Base-by-base conservation (phyloP, 2,797 vertebrate genomes). In the Hirundo rustica region DNA sequence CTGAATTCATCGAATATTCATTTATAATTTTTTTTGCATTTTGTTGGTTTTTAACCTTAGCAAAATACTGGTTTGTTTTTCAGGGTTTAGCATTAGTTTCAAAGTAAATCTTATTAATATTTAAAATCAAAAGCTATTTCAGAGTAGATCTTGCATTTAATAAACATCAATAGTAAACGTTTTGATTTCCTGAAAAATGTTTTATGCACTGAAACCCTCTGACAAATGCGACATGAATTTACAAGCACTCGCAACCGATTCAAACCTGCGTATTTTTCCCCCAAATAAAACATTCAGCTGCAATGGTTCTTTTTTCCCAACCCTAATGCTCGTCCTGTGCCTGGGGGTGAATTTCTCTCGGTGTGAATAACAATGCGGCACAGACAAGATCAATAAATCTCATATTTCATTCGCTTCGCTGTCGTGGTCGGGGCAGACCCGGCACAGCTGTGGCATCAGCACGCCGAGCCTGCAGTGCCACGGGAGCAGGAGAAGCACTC, bases 301-400 rank as follows among this genome's bases (percentile, higher is more conserved):
- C 70, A 53, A 64, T 57, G 64, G 48, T 87, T 70, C 34, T 21
- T 91, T 48, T 89, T 70, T 38, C 92, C 85, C 75, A 38, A 21
- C 57, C 53, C 84, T 25, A 48, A 60, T 20, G 86, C 47, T 73
- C 36, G 81, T 76, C 84, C 91, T 94, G 88, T 11, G 91, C 92
- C 86, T 50, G 6, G 45, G 83, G 86, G 82, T 75, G 81, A 71
- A 54, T 89, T 77, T 57, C 9, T 7, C 71, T 66, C 75, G 1
- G 34, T 51, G 79, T 92, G 92, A 94, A 76, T 94, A 93, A 89
- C 94, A 87, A 93, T 47, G 89, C 13, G 11, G 78, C 11, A 53
- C 87, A 89, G 94, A 87, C 91, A 61, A 23, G 91, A 93, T 92
- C 88, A 76, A 88, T 93, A 90, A 73, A 93, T 51, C 78, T 90